Conservation (phyloP, 2,888 invertebrate genomes). For the Macrophya annulata region DNA sequence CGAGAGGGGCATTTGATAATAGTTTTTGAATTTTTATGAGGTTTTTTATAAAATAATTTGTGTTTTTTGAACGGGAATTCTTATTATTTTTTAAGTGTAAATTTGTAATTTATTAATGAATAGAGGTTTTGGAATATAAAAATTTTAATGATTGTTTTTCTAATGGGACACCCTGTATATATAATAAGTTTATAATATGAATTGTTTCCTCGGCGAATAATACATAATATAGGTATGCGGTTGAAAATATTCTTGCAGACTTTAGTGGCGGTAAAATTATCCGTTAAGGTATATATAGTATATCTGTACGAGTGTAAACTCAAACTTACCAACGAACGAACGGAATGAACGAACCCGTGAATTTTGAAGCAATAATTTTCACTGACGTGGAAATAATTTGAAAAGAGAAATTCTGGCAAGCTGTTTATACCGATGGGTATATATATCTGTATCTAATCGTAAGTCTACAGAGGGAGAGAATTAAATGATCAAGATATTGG, state of each 20-base stretch:
- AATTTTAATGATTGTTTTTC: no score
- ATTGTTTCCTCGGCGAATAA: background rate
- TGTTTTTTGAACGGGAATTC: no score
- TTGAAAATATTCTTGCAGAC: background rate
- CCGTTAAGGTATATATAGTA: background rate
- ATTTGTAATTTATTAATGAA: no score
- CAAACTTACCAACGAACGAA: background rate
- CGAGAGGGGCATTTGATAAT: no score
- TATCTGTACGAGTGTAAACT: background rate
- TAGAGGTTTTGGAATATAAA: no score
- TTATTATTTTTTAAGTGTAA: no score
- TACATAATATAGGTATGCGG: background rate
- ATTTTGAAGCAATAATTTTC: background rate
- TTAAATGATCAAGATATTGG: background rate
- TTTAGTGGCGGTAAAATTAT: background rate
- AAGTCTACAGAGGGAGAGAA: background rate
- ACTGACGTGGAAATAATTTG: conserved; percentile 30
- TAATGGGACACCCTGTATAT: background rate
- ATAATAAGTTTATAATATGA: background rate
- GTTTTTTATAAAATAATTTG: no score
- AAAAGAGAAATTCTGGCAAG: background rate
- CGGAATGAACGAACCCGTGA: background rate
- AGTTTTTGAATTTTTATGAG: no score
- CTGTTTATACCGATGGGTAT: background rate
- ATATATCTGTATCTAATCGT: background rate